A percentile compares a stretch with the other conserved stretches of the same genome.
phyloP scores from a whole-genome alignment of 2,113 vertebrate genomes.

The Apteryx mantelli region DNA sequence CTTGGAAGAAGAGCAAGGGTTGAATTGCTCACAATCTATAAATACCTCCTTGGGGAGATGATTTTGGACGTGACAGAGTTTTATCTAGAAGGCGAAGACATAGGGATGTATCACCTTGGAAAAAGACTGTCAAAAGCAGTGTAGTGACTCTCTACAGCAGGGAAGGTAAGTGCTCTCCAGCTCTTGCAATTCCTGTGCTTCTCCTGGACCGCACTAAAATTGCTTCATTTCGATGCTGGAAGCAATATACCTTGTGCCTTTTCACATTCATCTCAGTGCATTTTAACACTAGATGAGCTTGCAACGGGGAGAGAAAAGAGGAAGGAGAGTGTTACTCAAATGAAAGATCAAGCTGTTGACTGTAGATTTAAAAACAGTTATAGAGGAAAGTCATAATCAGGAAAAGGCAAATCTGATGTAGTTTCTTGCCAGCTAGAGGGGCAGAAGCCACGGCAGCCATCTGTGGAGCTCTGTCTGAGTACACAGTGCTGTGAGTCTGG shows the following conservation, averaged over 20 bases:
- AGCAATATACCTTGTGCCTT: background rate
- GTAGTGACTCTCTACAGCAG: background rate
- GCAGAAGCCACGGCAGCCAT: background rate
- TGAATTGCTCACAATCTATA: background rate
- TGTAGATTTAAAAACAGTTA: fast-evolving
- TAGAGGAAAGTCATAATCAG: background rate
- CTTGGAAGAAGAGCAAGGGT: background rate
- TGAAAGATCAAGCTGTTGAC: background rate
- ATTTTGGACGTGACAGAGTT: background rate
- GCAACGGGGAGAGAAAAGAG: background rate
- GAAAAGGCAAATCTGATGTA: background rate
- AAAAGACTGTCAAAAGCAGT: background rate
- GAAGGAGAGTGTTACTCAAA: background rate
- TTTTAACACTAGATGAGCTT: background rate
- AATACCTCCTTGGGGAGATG: background rate
- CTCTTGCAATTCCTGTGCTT: background rate
- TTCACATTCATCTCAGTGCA: background rate
- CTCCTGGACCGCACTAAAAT: background rate
- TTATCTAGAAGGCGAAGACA: background rate
- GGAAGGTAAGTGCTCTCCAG: background rate
- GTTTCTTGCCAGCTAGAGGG: background rate
- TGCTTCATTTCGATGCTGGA: background rate
- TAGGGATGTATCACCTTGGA: background rate
- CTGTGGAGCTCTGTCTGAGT: background rate
- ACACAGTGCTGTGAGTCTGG: background rate